A percentile compares a stretch with the other conserved stretches of the same genome.
phyloP scores from a whole-genome alignment of 2,113 vertebrate species.

The Scalopus aquaticus region DNA sequence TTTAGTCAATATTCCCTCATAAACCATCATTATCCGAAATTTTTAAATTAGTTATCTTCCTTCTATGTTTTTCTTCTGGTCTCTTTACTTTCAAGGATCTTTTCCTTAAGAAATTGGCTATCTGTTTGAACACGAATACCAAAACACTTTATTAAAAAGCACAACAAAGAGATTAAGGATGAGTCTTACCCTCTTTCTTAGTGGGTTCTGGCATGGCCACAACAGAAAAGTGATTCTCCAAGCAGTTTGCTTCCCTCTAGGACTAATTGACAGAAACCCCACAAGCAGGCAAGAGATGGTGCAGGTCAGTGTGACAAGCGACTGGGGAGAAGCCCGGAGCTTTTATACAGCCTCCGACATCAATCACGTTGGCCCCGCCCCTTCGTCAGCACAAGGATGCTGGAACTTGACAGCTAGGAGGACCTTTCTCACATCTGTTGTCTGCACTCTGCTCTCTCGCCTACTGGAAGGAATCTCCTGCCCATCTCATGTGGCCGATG shows the following conservation, averaged over 20 bases:
- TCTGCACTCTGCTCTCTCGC: conserved; percentile 85
- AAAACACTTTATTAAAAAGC: background rate
- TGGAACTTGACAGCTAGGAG: conserved; percentile 85
- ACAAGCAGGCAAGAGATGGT: conserved; percentile 78
- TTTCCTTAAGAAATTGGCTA: background rate
- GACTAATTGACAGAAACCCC: conserved; percentile 79
- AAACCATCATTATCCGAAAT: background rate
- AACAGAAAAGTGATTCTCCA: conserved; percentile 76
- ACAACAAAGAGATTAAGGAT: background rate
- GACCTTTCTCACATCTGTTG: conserved; percentile 88
- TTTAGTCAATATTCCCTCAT: background rate
- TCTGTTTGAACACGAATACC: background rate
- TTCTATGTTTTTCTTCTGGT: background rate
- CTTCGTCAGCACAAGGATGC: conserved; percentile 83
- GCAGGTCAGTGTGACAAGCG: conserved; percentile 84
- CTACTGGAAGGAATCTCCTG: conserved; percentile 89
- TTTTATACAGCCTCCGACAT: conserved; percentile 85
- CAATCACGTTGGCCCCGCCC: conserved; percentile 87
- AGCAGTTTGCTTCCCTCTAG: conserved; percentile 75
- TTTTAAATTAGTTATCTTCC: background rate
- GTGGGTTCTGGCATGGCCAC: conserved; percentile 89
- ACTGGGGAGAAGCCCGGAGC: conserved; percentile 79
- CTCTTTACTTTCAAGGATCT: background rate
- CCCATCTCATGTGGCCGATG: conserved; percentile 87
- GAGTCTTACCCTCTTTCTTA: conserved; percentile 87